Evolutionary conservation across 2,797 vertebrate species (phyloP).

Genomic region (Thunnus albacares): DNA sequence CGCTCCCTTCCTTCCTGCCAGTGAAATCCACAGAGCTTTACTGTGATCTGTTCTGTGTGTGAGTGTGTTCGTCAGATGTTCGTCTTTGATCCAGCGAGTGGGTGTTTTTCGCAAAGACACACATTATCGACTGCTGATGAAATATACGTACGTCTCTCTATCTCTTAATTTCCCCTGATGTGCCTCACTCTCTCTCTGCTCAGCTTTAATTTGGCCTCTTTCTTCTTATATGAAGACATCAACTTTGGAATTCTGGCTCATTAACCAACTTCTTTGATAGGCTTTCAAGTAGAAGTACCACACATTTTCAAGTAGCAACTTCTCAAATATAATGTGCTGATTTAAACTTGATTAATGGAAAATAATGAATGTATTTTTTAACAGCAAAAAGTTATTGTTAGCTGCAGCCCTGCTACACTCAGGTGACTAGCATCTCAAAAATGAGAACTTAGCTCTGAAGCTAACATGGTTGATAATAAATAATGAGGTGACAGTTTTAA

Average conservation of each 20-base stretch:
- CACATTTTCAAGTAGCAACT: neutral
- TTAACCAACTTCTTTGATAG: slow-evolving; percentile 8
- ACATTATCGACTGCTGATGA: slow-evolving; percentile 22
- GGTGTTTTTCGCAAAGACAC: slow-evolving; percentile 25
- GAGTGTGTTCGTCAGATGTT: slow-evolving; percentile 11
- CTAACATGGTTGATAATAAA: slow-evolving; percentile 6
- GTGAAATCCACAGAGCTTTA: slow-evolving; percentile 45
- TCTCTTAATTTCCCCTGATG: slow-evolving; percentile 23
- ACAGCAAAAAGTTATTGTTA: neutral
- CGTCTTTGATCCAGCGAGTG: slow-evolving; percentile 31
- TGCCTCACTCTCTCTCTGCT: neutral
- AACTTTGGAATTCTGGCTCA: slow-evolving; percentile 11
- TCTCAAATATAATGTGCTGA: too few relatives aligned
- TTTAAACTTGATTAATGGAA: neutral
- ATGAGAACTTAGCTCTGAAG: neutral
- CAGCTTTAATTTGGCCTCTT: slow-evolving; percentile 1
- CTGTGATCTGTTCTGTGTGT: slow-evolving; percentile 31
- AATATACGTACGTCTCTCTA: slow-evolving; percentile 8
- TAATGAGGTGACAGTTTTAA: slow-evolving; percentile 14
- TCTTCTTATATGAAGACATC: neutral
- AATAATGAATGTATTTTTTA: too few relatives aligned
- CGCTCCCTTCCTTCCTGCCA: slow-evolving; percentile 14
- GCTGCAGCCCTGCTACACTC: neutral
- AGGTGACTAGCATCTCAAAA: neutral
- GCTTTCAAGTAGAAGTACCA: neutral